These are phyloP conservation scores for Odontothrips loti DNA, from an alignment of 2,888 invertebrate genomes.

Conservation along the genomic window DNA sequence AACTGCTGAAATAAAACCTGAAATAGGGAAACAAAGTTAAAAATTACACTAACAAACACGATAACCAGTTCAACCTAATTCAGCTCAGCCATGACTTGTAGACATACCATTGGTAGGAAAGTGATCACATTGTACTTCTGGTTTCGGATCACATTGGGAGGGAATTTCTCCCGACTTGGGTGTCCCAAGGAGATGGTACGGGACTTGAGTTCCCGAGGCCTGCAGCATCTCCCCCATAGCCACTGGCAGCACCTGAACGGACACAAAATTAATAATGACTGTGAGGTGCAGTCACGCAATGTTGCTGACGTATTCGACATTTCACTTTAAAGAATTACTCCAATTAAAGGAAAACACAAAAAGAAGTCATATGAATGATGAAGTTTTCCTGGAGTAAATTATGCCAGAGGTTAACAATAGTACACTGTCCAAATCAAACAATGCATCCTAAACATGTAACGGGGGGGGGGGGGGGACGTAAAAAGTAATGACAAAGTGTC, in stretches of 20 bases:
- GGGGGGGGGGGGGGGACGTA: no score
- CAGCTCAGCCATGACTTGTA: background rate
- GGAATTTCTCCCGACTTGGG: constrained; percentile 75
- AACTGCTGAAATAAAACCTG: constrained; percentile 97
- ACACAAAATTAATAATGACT: constrained; percentile 27
- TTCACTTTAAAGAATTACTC: constrained; percentile 27
- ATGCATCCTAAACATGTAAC: background rate
- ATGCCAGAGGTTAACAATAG: background rate
- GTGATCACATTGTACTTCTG: constrained; percentile 95
- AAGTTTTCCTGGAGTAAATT: no score
- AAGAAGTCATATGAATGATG: no score
- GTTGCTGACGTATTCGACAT: no score
- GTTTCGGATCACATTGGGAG: constrained; percentile 94
- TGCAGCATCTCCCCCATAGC: constrained; percentile 63
- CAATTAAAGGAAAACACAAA: no score
- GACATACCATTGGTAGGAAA: constrained; percentile 67
- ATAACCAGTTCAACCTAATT: background rate
- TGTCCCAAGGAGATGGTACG: constrained; percentile 75
- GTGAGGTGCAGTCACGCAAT: no score
- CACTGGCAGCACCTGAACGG: constrained; percentile 69
- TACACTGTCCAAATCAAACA: background rate
- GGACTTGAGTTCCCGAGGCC: constrained; percentile 68
- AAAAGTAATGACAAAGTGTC: no score
- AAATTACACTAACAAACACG: background rate
- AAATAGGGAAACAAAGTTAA: constrained; percentile 39